A percentile compares a stretch with the other conserved stretches of the same genome.
Evolutionary conservation across 2,888 invertebrate species (phyloP).

Genomic region (Pristionchus japonicus): DNA sequence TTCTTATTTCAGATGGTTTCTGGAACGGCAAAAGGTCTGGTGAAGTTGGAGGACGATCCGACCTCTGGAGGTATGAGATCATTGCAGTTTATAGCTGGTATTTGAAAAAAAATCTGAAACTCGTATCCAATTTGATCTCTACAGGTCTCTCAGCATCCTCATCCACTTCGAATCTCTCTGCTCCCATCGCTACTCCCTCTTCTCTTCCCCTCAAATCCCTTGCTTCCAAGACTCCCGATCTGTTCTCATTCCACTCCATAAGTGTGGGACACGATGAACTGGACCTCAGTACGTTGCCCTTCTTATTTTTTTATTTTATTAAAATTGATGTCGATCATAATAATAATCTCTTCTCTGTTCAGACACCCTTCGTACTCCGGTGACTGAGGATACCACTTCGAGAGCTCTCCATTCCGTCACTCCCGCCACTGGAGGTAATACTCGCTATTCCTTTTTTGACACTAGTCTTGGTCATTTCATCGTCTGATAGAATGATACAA

Average conservation of each 20-base stretch:
- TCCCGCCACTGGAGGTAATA: not conserved
- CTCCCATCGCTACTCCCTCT: not conserved
- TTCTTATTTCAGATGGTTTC: slow-evolving; percentile 9
- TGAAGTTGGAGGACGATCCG: slow-evolving; percentile 8
- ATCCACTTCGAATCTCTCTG: not conserved
- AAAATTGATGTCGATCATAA: not conserved
- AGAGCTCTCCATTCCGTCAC: not conserved
- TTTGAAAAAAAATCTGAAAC: no score
- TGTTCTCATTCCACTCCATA: slow-evolving; percentile 39
- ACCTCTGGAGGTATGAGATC: not conserved
- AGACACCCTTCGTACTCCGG: slow-evolving; percentile 8
- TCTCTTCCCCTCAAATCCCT: not conserved
- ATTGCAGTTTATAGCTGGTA: no score
- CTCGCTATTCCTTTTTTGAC: not conserved
- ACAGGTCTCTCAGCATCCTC: not conserved
- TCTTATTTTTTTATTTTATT: no score
- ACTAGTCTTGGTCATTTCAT: not conserved
- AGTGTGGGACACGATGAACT: slow-evolving; percentile 34
- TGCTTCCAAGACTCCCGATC: slow-evolving; percentile 32
- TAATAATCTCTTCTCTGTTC: not conserved
- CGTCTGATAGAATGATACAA: no score
- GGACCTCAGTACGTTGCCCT: not conserved
- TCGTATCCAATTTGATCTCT: no score
- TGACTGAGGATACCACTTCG: not conserved
- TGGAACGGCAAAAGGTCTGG: slow-evolving; percentile 34